Conservation (phyloP, 1,140 invertebrate genomes). For the Rhopalosiphum padi region DNA sequence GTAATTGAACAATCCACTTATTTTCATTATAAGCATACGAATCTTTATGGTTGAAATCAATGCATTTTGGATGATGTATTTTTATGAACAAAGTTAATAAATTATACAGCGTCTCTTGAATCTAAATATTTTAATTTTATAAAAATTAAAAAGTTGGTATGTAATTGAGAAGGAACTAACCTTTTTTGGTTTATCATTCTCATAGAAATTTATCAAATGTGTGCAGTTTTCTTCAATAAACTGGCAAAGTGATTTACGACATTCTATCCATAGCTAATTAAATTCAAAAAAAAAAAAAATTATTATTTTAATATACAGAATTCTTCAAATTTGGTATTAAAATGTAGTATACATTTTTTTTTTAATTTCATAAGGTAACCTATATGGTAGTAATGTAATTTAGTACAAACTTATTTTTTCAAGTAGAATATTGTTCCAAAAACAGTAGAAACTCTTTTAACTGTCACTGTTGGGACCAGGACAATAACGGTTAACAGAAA, state of each 20-base stretch:
- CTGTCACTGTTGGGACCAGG: too few relatives aligned
- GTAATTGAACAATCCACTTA: slow-evolving; percentile 19
- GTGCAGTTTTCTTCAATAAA: slow-evolving; percentile 58
- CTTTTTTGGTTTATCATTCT: slow-evolving; percentile 28
- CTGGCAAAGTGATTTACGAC: slow-evolving; percentile 55
- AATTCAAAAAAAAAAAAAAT: background rate
- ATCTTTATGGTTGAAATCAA: background rate
- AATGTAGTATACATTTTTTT: background rate
- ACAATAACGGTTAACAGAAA: too few relatives aligned
- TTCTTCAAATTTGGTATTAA: background rate
- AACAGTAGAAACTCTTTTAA: too few relatives aligned
- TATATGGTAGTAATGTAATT: background rate
- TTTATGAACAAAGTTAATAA: slow-evolving; percentile 39
- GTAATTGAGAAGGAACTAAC: slow-evolving; percentile 20
- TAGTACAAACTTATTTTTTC: too few relatives aligned
- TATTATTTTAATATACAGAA: background rate
- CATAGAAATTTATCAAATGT: slow-evolving; percentile 52
- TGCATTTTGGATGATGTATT: slow-evolving; percentile 46
- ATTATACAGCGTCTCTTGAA: slow-evolving; percentile 30
- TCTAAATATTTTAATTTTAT: slow-evolving; percentile 23
- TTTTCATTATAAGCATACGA: slow-evolving; percentile 11
- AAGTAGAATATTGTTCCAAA: background rate
- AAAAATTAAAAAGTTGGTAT: background rate
- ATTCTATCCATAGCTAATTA: slow-evolving; percentile 55
- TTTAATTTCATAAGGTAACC: background rate